Base-by-base conservation (phyloP, 2,113 vertebrate species). In the Propithecus coquereli region DNA sequence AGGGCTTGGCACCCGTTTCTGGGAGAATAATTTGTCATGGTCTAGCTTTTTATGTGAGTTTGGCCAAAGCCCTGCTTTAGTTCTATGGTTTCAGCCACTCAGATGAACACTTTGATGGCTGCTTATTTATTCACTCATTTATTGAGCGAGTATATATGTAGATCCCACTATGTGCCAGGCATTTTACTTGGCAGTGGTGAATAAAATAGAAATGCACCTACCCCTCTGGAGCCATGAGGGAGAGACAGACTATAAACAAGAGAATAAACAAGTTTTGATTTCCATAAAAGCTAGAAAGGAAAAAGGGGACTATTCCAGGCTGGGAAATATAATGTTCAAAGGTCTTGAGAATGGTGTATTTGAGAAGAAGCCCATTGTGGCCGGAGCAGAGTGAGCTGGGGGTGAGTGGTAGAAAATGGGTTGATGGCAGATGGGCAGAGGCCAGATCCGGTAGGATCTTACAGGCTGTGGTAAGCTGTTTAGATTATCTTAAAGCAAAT, bases 1-100 rank as follows among this genome's bases (percentile, higher is more conserved):
- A 61, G 63, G n/a, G 66, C 57, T 76, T 91, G 83, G 94, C 61
- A 57, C n/a, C 20, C 6, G 8, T 59, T 92, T 88, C 93, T 91
- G 57, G 82, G 20, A 95, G 90, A 88, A 91, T 63, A 91, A 76
- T 93, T 94, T 89, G 86, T 87, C 87, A 76, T 34, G 68, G 79
- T 86, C 43, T 86, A 95, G 16, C 52, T 80, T 84, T 91, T 74
- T 68, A 91, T 90, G 6, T 50, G 23, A 91, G 43, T 57, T 91
- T 85, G 76, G 45, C 59, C 61, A 37, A 83, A 85, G 40, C 7
- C 61, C 84, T 87, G 25, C 54, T 87, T 93, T 50, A 68, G 8
- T 91, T 84, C 59, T 91, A 18, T 17, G n/a, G 2, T 88, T 94
- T 47, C n/a, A 82, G 23, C 59, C 73, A 20, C 73, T 90, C 37